These are phyloP conservation scores for Papilio glaucus DNA, from an alignment of 1,140 invertebrate species.

Conservation along the genomic window DNA sequence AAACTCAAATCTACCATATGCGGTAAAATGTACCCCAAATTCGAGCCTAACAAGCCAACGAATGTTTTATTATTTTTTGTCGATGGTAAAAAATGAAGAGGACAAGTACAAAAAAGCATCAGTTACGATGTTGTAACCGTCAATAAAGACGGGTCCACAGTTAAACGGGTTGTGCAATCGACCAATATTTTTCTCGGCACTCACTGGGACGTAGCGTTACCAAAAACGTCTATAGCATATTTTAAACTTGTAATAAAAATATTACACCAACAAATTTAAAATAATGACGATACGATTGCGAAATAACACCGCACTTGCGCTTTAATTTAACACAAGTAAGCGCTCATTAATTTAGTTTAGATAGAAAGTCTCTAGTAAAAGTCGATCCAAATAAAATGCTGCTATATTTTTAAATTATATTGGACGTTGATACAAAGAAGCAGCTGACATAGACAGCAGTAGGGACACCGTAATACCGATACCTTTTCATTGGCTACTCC, in stretches of 20 bases:
- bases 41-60: neutral
- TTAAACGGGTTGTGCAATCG: slow-evolving; percentile 48
- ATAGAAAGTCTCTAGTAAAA: no score
- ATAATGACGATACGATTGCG: neutral
- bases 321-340: no score
- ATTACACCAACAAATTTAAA: neutral
- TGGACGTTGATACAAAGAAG: no score
- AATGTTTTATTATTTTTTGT: slow-evolving; percentile 2
- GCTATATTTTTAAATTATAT: no score
- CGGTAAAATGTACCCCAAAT: neutral
- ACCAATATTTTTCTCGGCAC: slow-evolving; percentile 43
- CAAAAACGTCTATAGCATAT: slow-evolving; percentile 38
- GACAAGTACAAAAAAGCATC: slow-evolving; percentile 24
- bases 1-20: neutral
- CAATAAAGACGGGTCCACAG: slow-evolving; percentile 22
- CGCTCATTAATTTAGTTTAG: no score
- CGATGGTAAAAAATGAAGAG: slow-evolving; percentile 21
- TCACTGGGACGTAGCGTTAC: slow-evolving; percentile 42
- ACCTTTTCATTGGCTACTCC: no score
- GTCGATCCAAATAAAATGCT: no score
- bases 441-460: no score
- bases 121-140: slow-evolving; percentile 10
- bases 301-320: neutral
- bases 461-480: no score
- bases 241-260: neutral